These are phyloP conservation scores for Deilephila porcellus DNA, from an alignment of 2,888 invertebrate species.

Conservation along the genomic window DNA sequence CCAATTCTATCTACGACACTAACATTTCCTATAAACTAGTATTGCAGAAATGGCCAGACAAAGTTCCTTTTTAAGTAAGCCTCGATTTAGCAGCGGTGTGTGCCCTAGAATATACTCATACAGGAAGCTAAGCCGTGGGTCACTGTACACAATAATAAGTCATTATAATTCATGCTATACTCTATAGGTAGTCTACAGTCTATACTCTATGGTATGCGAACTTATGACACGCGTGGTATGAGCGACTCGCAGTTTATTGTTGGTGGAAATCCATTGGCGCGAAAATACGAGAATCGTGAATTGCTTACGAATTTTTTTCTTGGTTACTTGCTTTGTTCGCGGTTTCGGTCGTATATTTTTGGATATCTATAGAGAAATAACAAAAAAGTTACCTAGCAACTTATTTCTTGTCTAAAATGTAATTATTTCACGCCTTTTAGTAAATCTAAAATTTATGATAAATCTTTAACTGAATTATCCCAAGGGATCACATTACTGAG, in stretches of 20 bases:
- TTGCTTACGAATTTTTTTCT: too few species aligned
- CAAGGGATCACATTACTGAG: too few species aligned
- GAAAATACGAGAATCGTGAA: too few species aligned
- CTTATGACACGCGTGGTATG: not conserved
- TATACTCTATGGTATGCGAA: slow-evolving; percentile 11
- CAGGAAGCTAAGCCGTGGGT: slow-evolving; percentile 13
- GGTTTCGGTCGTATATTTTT: too few species aligned
- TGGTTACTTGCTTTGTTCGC: too few species aligned
- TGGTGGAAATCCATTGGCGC: not conserved
- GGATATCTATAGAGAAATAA: too few species aligned
- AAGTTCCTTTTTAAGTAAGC: not conserved
- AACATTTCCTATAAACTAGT: not conserved
- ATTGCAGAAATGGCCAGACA: not conserved
- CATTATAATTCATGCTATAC: slow-evolving; percentile 9
- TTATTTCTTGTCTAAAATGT: too few species aligned
- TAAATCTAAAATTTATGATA: too few species aligned
- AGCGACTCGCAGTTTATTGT: not conserved
- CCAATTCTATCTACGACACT: not conserved
- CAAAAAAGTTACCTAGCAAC: too few species aligned
- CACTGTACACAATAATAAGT: slow-evolving; percentile 25
- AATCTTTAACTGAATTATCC: too few species aligned
- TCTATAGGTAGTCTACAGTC: not conserved
- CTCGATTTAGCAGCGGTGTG: not conserved
- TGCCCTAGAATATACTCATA: not conserved
- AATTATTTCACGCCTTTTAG: too few species aligned